phyloP scores from a whole-genome alignment of 2,888 invertebrate genomes.

The Thera obeliscata region DNA sequence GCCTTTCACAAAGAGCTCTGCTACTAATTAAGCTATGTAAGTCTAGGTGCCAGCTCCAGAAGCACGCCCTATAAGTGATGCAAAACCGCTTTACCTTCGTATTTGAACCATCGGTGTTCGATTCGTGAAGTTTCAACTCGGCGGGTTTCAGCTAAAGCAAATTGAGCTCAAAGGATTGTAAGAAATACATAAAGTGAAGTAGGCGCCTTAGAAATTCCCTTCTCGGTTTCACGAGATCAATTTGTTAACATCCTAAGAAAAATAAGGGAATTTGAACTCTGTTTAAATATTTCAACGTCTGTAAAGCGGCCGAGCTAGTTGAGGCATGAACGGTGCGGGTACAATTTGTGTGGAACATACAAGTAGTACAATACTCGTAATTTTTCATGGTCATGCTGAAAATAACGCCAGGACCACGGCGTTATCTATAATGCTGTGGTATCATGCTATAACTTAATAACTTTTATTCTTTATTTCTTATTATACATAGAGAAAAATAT shows the following conservation, averaged over 20 bases:
- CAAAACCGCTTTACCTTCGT: constrained; percentile 32
- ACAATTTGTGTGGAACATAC: no score
- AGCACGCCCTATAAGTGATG: background rate
- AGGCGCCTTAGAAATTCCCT: constrained; percentile 36
- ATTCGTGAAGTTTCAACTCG: constrained; percentile 60
- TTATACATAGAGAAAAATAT: no score
- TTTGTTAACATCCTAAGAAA: constrained; percentile 35
- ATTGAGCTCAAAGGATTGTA: constrained; percentile 71
- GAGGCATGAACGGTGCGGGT: background rate
- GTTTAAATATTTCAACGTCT: background rate
- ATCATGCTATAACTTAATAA: no score
- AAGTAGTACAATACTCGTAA: no score
- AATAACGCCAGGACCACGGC: no score
- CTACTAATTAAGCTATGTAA: no score
- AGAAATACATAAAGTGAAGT: constrained; percentile 57
- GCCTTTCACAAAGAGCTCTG: no score
- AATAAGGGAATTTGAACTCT: constrained; percentile 1
- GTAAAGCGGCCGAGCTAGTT: background rate
- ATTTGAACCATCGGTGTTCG: constrained; percentile 49
- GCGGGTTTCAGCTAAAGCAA: constrained; percentile 58
- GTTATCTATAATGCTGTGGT: no score
- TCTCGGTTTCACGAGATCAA: constrained; percentile 41
- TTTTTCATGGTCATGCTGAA: no score
- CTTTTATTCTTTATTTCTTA: no score
- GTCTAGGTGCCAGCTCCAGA: no score